Evolutionary conservation across 2,888 invertebrate genomes (phyloP), one percentile per base, ranked within the genome.

Genomic region (Ferrisia virgata): DNA sequence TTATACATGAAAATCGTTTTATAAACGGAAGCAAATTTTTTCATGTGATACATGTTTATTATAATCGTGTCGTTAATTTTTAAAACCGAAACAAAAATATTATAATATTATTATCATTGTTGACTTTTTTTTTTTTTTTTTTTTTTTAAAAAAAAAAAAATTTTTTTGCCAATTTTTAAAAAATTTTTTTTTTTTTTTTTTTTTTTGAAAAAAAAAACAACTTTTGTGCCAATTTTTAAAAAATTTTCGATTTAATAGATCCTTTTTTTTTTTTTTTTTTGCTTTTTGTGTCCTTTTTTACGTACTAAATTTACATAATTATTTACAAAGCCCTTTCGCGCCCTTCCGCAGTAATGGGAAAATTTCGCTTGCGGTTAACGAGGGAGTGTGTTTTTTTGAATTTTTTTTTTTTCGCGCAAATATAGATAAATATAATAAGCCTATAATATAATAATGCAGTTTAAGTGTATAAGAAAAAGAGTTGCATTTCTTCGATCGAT

Each of bases 1-100:
- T 69, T 69, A 28, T 69, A 69, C 69, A 22, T 69, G 31, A 64
- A 64, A 64, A 33, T 72, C 72, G 72, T 72, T 72, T 72, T 33
- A n/a, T 72, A 72, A 72, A 33, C 33, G 72, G 33, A 25, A 3
- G 72, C 18, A 36, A 72, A 72, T 72, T 72, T 72, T 72, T 33
- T 18, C 47, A 47, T 47, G 47, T 47, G 47, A 47, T 47, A 43
- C 43, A 43, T 47, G 47, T 47, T 47, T 18, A 18, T 47, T 18
- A 47, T 18, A n/a, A 8, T 18, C 47, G 43, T 13, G 43, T 15
- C 13, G 18, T 47, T n/a, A n/a, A 47, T 47, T 47, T 47, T 18
- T 18, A 8, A 47, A 47, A 47, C 15, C 43, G 18, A 18, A 47
- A 47, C 5, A 47, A 36, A 36, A 36, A 36, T n/a, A n/a, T 36